Evolutionary conservation across 2,888 invertebrate genomes (phyloP), one percentile per base, ranked within the genome.

Genomic region (Blera fallax): DNA sequence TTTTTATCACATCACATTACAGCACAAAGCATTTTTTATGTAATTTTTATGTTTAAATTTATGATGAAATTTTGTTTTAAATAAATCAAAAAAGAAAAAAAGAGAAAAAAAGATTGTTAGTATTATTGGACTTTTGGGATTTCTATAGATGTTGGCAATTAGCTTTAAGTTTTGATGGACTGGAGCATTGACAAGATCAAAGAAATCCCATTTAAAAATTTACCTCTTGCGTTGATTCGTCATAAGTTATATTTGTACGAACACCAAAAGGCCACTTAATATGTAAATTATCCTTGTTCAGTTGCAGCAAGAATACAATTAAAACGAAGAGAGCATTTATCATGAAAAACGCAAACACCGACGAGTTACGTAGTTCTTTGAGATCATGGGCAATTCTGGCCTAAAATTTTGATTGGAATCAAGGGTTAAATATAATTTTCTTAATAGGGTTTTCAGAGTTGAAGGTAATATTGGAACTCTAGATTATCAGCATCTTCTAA

Each of bases 271-370:
- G 98, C 98, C 98, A 98, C 93, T 98, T 97, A 92, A 98, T 94
- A 93, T 98, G 98, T 90, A 99, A 94, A 92, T 96, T 95, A 93
- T 98, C 98, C 95, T 98, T 98, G 94, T 99, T 98, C 93, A 99
- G 94, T 94, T 99, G 99, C 92, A 99, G 96, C 93, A 99, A 96
- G 94, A 99, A 98, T 89, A 99, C 98, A 93, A 99, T 98, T 92
- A 99, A 95, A 90, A 99, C 98, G 95, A 99, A 99, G 90, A 99
- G 95, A 89, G 99, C 98, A 94, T 99, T 99, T 93, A 98, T 93
- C 98, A 99, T 99, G 94, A 99, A 97, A 95, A 99, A 99, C 89
- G 96, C 97, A 93, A 98, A 98, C 87, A 98, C 98, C 88, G 97
- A 97, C 90, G 97, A 96, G 94, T 99, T 98, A 91, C 99, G 95